Conservation (phyloP, 2,888 invertebrate species). For the Lasiommata megera region DNA sequence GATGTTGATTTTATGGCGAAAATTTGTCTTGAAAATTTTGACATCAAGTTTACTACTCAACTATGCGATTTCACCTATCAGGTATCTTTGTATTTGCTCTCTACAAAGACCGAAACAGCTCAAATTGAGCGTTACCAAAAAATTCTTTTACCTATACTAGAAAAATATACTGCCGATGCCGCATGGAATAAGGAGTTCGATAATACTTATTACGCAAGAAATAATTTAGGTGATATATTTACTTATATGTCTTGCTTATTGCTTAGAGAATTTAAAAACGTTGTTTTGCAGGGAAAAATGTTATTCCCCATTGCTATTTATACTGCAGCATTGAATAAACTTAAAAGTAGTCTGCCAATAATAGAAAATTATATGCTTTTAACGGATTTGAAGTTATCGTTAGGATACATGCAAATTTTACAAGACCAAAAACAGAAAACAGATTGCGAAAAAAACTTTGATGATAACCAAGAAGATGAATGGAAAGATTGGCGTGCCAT, state of each 20-base stretch:
- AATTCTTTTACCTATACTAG: slow-evolving; percentile 46
- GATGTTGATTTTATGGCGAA: slow-evolving; percentile 43
- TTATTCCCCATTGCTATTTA: slow-evolving; percentile 42
- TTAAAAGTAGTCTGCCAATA: slow-evolving; percentile 41
- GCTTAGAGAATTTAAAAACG: slow-evolving; percentile 36
- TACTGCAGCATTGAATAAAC: slow-evolving; percentile 35
- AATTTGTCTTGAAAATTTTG: slow-evolving; percentile 45
- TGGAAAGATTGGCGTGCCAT: slow-evolving; percentile 37
- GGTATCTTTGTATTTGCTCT: slow-evolving; percentile 48
- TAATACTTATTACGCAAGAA: slow-evolving; percentile 34
- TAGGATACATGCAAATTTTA: slow-evolving; percentile 41
- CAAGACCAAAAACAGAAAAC: slow-evolving; percentile 18
- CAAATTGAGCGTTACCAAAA: slow-evolving; percentile 47
- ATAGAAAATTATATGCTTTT: slow-evolving; percentile 52
- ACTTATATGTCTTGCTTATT: slow-evolving; percentile 33
- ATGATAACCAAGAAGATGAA: slow-evolving; percentile 27
- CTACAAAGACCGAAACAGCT: slow-evolving; percentile 39
- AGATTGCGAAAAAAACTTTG: slow-evolving; percentile 34
- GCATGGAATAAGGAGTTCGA: slow-evolving; percentile 41
- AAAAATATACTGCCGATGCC: slow-evolving; percentile 37
- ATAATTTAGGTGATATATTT: slow-evolving; percentile 40
- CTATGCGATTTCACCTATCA: slow-evolving; percentile 26
- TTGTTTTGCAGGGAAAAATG: slow-evolving; percentile 37
- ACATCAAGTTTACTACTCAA: slow-evolving; percentile 38
- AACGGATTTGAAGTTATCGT: slow-evolving; percentile 48